Evolutionary conservation across 2,797 vertebrate genomes (phyloP).

Genomic region (Etheostoma perlongum): DNA sequence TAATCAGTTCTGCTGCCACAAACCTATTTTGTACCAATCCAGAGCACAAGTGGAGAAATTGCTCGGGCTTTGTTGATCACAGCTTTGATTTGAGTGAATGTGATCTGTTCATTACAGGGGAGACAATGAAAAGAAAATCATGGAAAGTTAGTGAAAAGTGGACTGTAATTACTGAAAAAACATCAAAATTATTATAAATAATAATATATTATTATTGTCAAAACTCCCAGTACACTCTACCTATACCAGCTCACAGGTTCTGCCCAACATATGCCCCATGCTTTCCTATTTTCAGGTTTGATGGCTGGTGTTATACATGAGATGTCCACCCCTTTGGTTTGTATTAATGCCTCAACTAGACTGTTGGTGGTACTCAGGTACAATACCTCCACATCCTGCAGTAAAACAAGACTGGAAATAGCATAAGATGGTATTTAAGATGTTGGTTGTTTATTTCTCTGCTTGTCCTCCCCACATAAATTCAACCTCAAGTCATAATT

Average conservation of each 20-base stretch:
- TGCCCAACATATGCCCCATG: conserved; percentile 17
- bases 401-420: conserved; percentile 9
- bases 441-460: neutral
- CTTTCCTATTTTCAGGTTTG: conserved; percentile 26
- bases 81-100: conserved; percentile 31
- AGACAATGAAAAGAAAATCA: conserved; percentile 12
- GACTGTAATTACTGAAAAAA: conserved; percentile 6
- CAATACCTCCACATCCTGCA: conserved; percentile 21
- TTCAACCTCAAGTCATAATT: neutral
- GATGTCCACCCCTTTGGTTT: conserved; percentile 37
- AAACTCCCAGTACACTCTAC: neutral
- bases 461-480: neutral
- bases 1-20: conserved; percentile 84
- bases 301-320: conserved; percentile 27
- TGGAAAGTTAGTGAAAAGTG: neutral
- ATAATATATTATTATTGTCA: neutral
- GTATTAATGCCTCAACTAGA: conserved; percentile 46
- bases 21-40: conserved; percentile 67
- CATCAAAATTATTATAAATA: neutral
- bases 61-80: conserved; percentile 37
- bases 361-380: conserved; percentile 17
- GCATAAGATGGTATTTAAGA: neutral
- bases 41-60: conserved; percentile 57
- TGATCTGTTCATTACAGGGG: conserved; percentile 19
- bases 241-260: conserved; percentile 9